phyloP scores from a whole-genome alignment of 2,113 vertebrate genomes.

The Arenaria interpres region DNA sequence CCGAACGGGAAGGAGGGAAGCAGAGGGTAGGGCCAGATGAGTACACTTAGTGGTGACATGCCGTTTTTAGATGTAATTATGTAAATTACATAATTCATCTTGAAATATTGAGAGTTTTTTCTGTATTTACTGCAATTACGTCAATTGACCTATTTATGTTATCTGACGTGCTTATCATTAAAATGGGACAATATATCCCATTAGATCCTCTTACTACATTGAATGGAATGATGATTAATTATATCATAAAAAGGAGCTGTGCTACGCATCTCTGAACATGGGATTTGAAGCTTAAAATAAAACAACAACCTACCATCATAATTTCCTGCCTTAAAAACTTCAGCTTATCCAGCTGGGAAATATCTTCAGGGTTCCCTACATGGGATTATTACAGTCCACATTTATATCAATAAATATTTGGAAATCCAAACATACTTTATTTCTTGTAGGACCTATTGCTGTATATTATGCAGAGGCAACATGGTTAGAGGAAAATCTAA shows the following conservation, averaged over 20 bases:
- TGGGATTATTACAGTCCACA: not conserved
- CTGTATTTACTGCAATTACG: constrained; percentile 76
- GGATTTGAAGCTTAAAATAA: constrained; percentile 63
- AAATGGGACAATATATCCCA: constrained; percentile 76
- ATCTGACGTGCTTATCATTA: constrained; percentile 74
- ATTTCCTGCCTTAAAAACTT: constrained; percentile 31
- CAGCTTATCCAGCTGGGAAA: not conserved
- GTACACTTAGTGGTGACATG: constrained; percentile 49
- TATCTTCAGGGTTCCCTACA: not conserved
- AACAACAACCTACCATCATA: not conserved
- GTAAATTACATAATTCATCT: constrained; percentile 72
- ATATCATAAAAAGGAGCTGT: constrained; percentile 72
- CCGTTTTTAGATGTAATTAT: constrained; percentile 75
- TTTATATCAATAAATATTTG: not conserved
- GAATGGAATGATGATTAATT: constrained; percentile 68
- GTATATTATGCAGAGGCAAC: not conserved
- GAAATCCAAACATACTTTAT: not conserved
- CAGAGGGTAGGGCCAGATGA: constrained; percentile 30
- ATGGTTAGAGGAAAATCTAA: not conserved
- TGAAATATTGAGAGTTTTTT: constrained; percentile 62
- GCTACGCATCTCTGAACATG: constrained; percentile 64
- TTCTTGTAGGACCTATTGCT: not conserved
- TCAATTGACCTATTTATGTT: constrained; percentile 80
- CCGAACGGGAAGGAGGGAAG: not conserved
- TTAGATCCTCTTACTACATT: constrained; percentile 73